Evolutionary conservation across 2,888 invertebrate genomes (phyloP).

Genomic region (Rutpela maculata): DNA sequence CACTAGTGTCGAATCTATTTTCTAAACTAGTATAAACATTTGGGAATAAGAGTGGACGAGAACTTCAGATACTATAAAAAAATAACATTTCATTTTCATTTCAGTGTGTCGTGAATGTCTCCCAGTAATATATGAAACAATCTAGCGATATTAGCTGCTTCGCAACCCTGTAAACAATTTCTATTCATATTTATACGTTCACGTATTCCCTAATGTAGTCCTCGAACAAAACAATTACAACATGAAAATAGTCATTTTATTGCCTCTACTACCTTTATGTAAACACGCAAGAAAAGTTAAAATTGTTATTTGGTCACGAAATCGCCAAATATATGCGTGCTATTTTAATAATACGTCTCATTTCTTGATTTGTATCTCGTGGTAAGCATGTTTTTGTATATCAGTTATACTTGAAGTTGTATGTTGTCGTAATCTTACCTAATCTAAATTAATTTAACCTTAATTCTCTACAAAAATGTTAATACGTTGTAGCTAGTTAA

Average conservation of each 20-base stretch:
- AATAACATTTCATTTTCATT: too few relatives aligned
- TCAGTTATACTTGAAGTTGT: constrained; percentile 42
- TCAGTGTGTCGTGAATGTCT: background rate
- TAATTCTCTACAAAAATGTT: constrained; percentile 19
- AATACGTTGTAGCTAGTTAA: background rate
- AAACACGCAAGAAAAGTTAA: constrained; percentile 46
- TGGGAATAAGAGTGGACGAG: too few relatives aligned
- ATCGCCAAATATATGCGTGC: constrained; percentile 48
- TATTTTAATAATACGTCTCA: constrained; percentile 41
- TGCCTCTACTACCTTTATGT: constrained; percentile 29
- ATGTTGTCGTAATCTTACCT: constrained; percentile 38
- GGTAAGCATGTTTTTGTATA: constrained; percentile 43
- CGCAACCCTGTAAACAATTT: constrained; percentile 2
- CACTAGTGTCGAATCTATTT: too few relatives aligned
- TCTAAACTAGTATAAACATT: too few relatives aligned
- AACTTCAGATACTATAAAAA: too few relatives aligned
- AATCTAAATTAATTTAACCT: constrained; percentile 28
- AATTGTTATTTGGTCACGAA: constrained; percentile 50
- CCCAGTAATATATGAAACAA: background rate
- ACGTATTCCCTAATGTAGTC: constrained; percentile 15
- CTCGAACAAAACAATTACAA: constrained; percentile 41
- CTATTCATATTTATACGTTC: constrained; percentile 10
- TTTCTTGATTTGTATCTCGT: constrained; percentile 42
- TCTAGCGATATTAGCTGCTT: background rate
- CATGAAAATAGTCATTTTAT: constrained; percentile 38